Evolutionary conservation across 2,888 invertebrate genomes (phyloP).

Genomic region (Caenorhabditis plicata): DNA sequence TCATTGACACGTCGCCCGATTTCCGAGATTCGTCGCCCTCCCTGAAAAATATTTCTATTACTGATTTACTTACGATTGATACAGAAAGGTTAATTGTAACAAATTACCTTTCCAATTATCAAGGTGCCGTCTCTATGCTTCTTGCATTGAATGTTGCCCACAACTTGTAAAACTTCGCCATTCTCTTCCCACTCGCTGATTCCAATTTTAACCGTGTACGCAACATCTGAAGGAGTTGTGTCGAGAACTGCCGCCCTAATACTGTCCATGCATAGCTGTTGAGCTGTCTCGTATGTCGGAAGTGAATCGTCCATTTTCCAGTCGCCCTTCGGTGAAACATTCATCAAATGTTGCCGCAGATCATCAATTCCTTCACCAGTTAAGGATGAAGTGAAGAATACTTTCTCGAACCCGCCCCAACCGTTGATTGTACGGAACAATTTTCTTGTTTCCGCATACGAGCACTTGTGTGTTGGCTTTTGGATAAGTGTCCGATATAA

Average conservation of each 20-base stretch:
- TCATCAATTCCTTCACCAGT: slow-evolving; percentile 59
- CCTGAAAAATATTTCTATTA: slow-evolving; percentile 7
- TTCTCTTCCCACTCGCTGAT: slow-evolving; percentile 54
- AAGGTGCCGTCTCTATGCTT: slow-evolving; percentile 51
- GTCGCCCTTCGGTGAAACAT: slow-evolving; percentile 35
- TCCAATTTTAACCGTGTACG: slow-evolving; percentile 68
- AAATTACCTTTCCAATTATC: slow-evolving; percentile 30
- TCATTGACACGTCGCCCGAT: slow-evolving; percentile 46
- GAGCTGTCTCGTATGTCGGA: slow-evolving; percentile 35
- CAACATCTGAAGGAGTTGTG: slow-evolving; percentile 81
- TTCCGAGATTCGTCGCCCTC: slow-evolving; percentile 31
- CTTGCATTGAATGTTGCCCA: slow-evolving; percentile 51
- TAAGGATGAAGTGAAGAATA: slow-evolving; percentile 75
- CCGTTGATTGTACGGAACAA: slow-evolving; percentile 67
- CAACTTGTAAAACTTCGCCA: slow-evolving; percentile 47
- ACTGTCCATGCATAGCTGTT: slow-evolving; percentile 70
- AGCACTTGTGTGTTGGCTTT: slow-evolving; percentile 54
- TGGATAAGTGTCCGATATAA: slow-evolving; percentile 48
- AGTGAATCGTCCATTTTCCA: slow-evolving; percentile 36
- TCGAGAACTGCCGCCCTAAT: slow-evolving; percentile 84
- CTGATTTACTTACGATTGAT: neutral
- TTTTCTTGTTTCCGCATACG: slow-evolving; percentile 49
- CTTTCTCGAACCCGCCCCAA: slow-evolving; percentile 81
- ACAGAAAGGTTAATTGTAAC: neutral
- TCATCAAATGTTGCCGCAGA: slow-evolving; percentile 48